phyloP scores from a whole-genome alignment of 2,797 vertebrate species.

The Gymnopithys bicolor region DNA sequence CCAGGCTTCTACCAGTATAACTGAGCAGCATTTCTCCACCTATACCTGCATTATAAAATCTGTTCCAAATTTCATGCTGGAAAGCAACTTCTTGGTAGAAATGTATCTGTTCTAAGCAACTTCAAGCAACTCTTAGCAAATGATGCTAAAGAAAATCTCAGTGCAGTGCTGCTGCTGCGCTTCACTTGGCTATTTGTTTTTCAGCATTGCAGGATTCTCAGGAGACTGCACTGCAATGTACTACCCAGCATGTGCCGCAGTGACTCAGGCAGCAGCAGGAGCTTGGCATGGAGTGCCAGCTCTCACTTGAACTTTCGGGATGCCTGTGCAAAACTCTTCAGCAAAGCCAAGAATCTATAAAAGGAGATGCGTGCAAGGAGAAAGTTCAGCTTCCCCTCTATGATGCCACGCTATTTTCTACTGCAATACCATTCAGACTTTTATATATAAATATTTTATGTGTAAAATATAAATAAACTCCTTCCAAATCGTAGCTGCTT shows the following conservation, averaged over 20 bases:
- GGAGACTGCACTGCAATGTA: background rate
- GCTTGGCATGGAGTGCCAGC: background rate
- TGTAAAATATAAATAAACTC: background rate
- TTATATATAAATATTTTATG: background rate
- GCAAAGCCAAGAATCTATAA: slow-evolving; percentile 41
- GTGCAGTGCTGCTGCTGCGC: background rate
- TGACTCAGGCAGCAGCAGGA: slow-evolving; percentile 53
- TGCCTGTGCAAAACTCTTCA: background rate
- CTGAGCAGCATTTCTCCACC: background rate
- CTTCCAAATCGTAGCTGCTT: background rate
- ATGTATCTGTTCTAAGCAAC: background rate
- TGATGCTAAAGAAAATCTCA: background rate
- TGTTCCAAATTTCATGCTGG: background rate
- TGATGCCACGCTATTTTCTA: background rate
- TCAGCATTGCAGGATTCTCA: slow-evolving; percentile 34
- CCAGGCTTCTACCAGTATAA: background rate
- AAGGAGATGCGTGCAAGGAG: slow-evolving; percentile 6
- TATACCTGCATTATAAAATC: background rate
- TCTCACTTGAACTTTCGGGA: background rate
- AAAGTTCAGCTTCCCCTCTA: background rate
- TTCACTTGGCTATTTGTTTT: background rate
- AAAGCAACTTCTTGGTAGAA: background rate
- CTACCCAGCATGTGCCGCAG: slow-evolving; percentile 25
- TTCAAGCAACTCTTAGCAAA: background rate
- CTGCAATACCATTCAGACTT: background rate